phyloP scores from a whole-genome alignment of 2,113 vertebrate genomes.

The Mionectes macconnelli region DNA sequence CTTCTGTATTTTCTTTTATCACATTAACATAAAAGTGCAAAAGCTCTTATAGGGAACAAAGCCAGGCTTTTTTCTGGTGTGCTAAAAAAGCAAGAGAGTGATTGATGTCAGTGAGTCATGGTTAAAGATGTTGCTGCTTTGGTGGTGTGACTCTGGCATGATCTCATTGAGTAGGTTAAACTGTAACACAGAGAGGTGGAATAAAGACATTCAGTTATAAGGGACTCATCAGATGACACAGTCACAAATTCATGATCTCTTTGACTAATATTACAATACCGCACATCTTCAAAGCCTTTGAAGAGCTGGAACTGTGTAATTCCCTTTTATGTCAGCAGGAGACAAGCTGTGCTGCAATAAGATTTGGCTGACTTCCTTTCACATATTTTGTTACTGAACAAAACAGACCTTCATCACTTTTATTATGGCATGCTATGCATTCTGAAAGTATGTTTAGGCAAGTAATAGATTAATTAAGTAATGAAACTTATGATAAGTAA shows the following conservation, averaged over 20 bases:
- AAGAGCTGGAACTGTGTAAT: not conserved
- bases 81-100: not conserved
- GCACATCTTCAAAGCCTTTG: not conserved
- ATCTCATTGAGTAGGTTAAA: not conserved
- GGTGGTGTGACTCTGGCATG: not conserved
- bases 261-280: not conserved
- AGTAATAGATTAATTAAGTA: not conserved
- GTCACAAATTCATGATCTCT: not conserved
- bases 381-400: not conserved
- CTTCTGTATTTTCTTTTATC: not conserved
- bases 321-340: constrained; percentile 15
- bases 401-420: not conserved
- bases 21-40: not conserved
- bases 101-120: not conserved
- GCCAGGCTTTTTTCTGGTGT: not conserved
- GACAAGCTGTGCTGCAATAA: not conserved
- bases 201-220: not conserved
- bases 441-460: not conserved
- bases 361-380: not conserved
- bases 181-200: not conserved
- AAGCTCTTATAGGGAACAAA: not conserved
- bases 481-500: not conserved
- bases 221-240: not conserved
- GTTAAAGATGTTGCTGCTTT: not conserved
- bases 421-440: not conserved